These are phyloP conservation scores for Characodon lateralis DNA, from an alignment of 2,797 vertebrate species.

Conservation along the genomic window DNA sequence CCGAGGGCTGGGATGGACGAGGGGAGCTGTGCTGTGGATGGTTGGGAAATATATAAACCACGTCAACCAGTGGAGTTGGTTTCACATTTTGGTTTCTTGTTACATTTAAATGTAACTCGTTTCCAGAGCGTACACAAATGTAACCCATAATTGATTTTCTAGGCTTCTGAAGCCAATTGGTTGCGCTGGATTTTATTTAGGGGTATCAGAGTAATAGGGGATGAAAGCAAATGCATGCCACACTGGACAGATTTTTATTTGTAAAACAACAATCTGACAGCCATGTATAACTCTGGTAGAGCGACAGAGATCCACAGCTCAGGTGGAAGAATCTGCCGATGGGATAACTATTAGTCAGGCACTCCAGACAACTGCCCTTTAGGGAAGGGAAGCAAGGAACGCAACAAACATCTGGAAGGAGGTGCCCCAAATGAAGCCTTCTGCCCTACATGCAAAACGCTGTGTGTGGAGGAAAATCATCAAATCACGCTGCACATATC, in stretches of 20 bases:
- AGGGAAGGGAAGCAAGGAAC: no score
- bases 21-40: conserved; percentile 9
- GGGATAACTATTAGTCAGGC: no score
- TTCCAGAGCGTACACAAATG: neutral
- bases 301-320: neutral
- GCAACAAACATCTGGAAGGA: no score
- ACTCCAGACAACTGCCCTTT: no score
- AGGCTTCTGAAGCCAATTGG: neutral
- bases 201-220: neutral
- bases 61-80: neutral
- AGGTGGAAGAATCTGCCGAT: neutral
- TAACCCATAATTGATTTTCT: neutral
- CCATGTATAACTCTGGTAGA: no score
- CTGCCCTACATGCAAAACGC: no score
- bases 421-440: no score
- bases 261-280: no score
- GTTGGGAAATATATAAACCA: neutral
- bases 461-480: no score
- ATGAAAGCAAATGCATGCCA: neutral
- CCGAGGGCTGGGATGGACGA: conserved; percentile 20
- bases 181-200: neutral
- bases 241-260: neutral
- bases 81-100: neutral
- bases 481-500: no score
- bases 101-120: neutral